Evolutionary conservation across 2,888 invertebrate species (phyloP).

Genomic region (Philaethria dido): DNA sequence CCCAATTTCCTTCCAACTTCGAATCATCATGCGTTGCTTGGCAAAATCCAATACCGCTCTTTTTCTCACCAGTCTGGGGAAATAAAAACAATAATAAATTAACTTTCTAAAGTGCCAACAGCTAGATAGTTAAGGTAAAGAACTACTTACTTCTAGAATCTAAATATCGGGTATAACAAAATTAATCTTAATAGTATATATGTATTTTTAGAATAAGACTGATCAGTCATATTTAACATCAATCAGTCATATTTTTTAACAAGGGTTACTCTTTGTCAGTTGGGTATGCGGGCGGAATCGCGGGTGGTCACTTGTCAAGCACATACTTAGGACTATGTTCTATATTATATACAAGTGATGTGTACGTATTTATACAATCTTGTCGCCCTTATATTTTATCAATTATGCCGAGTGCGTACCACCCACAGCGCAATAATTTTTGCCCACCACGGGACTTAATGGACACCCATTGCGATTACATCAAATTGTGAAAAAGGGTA

Average conservation of each 20-base stretch:
- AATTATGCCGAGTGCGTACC: slow-evolving; percentile 48
- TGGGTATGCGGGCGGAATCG: slow-evolving; percentile 10
- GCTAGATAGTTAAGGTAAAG: no score
- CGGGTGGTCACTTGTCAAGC: slow-evolving; percentile 5
- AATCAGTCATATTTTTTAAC: neutral
- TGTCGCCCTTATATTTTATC: slow-evolving; percentile 34
- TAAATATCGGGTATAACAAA: no score
- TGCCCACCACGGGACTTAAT: slow-evolving; percentile 60
- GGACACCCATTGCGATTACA: slow-evolving; percentile 57
- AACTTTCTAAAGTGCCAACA: no score
- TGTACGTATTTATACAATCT: slow-evolving; percentile 4
- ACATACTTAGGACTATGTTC: neutral
- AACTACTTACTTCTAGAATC: no score
- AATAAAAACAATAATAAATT: no score
- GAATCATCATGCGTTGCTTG: no score
- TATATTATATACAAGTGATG: neutral
- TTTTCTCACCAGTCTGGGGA: no score
- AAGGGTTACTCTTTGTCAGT: no score
- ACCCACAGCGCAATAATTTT: slow-evolving; percentile 70
- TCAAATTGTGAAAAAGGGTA: slow-evolving; percentile 54
- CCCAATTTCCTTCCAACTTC: no score
- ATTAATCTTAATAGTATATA: no score
- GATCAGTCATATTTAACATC: neutral
- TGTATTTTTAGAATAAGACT: neutral
- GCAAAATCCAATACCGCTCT: no score